A percentile compares a stretch with the other conserved stretches of the same genome.
Evolutionary conservation across 2,888 invertebrate species (phyloP).

Genomic region (Andrena bicolor): DNA sequence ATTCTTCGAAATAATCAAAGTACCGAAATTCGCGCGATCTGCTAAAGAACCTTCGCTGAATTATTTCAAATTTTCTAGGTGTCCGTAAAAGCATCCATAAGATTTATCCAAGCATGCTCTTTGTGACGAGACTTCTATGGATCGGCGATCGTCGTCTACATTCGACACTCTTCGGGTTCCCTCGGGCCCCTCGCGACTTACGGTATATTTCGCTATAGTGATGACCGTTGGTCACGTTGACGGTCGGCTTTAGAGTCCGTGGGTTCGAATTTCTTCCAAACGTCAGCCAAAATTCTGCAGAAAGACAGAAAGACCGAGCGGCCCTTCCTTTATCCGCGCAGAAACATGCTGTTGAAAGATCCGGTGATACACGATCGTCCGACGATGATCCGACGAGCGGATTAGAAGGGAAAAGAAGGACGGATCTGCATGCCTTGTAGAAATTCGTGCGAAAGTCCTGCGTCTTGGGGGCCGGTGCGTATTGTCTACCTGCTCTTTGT

Average conservation of each 20-base stretch:
- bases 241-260: constrained; percentile 29
- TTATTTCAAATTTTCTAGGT: no score
- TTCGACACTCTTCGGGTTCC: constrained; percentile 32
- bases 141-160: constrained; percentile 30
- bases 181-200: constrained; percentile 17
- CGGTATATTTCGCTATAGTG: constrained; percentile 41
- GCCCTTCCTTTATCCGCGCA: neutral
- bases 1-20: no score
- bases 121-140: constrained; percentile 33
- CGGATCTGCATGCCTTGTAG: constrained; percentile 22
- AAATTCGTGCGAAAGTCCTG: constrained; percentile 45
- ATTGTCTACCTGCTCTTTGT: constrained; percentile 29
- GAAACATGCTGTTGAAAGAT: constrained; percentile 12
- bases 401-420: constrained; percentile 36
- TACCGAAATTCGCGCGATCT: no score
- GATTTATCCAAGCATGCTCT: constrained; percentile 8
- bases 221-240: constrained; percentile 60
- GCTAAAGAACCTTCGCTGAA: no score
- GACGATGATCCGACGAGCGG: neutral
- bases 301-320: neutral
- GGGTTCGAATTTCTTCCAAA: constrained; percentile 15
- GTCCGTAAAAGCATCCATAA: no score
- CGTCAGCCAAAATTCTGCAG: neutral
- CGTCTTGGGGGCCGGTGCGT: constrained; percentile 47
- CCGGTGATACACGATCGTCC: neutral